Evolutionary conservation across 2,888 invertebrate genomes (phyloP).

Genomic region (Xestia sexstrigata): DNA sequence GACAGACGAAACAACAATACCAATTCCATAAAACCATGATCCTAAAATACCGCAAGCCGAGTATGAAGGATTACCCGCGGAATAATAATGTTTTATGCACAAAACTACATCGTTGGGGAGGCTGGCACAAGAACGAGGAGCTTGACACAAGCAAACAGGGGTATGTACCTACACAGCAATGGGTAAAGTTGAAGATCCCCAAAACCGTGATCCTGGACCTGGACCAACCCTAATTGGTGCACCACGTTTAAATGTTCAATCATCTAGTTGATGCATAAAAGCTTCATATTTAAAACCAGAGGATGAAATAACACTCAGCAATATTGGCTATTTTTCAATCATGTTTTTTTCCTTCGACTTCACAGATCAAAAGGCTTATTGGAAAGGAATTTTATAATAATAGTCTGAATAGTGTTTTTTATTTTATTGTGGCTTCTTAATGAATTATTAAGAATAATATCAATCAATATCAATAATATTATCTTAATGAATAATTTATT

Average conservation of each 20-base stretch:
- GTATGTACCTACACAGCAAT: neutral
- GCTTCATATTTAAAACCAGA: neutral
- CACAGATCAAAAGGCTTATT: neutral
- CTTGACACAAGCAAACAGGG: neutral
- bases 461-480: too few relatives aligned
- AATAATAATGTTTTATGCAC: neutral
- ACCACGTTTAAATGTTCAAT: constrained; percentile 16
- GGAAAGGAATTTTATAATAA: neutral
- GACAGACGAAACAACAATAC: neutral
- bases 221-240: constrained; percentile 8
- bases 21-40: neutral
- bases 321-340: neutral
- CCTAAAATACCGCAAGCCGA: neutral
- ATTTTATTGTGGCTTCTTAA: constrained; percentile 3
- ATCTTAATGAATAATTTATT: constrained; percentile 2
- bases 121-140: neutral
- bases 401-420: neutral
- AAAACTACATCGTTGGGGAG: neutral
- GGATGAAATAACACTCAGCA: neutral
- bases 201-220: neutral
- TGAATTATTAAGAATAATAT: too few relatives aligned
- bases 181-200: neutral
- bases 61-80: neutral
- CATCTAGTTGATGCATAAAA: neutral
- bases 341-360: neutral